Conservation (phyloP, 2,113 vertebrate species). For the Pithys albifrons region DNA sequence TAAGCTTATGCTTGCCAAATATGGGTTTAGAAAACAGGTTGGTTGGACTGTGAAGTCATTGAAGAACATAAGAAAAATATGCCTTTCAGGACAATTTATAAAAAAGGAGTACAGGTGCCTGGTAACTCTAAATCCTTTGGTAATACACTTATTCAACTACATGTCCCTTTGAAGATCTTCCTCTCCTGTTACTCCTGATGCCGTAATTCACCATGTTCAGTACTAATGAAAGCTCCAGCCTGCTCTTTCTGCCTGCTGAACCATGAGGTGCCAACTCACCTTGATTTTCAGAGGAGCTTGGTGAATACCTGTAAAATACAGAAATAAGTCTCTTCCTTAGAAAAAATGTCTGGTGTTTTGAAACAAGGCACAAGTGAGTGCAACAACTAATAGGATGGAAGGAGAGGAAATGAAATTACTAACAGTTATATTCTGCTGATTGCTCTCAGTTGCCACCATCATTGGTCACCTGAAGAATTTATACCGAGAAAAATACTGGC, state of each 20-base stretch:
- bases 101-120: neutral
- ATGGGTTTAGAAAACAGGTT: slow-evolving; percentile 14
- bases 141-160: neutral
- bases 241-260: neutral
- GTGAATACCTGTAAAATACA: neutral
- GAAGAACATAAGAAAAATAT: slow-evolving; percentile 9
- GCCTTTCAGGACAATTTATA: neutral
- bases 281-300: neutral
- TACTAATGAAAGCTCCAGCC: neutral
- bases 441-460: neutral
- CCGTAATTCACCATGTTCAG: neutral
- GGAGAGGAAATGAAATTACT: neutral
- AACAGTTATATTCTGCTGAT: neutral
- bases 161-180: neutral
- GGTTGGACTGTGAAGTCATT: slow-evolving; percentile 17
- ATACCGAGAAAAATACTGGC: neutral
- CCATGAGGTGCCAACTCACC: neutral
- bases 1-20: slow-evolving; percentile 31
- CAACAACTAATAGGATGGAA: neutral
- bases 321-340: neutral
- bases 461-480: neutral
- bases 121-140: neutral
- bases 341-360: neutral
- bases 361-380: neutral
- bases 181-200: neutral